Base-by-base conservation (phyloP, 2,797 vertebrate species). In the Luscinia luscinia region DNA sequence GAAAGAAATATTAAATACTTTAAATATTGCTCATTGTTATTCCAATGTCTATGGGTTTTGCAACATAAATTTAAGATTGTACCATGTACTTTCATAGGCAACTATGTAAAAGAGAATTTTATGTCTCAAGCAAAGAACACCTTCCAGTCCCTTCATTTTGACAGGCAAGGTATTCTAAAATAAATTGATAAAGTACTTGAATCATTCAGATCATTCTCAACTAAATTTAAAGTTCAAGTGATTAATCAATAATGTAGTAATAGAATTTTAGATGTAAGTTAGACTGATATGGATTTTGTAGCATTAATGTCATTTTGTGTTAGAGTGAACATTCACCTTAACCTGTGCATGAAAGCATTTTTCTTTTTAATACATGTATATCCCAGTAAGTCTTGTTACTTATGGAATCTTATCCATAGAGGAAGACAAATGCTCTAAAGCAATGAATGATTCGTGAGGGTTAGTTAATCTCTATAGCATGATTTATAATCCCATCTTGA, bases 181-280 rank as follows among this genome's bases (percentile, higher is more conserved):
- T 94, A 94, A 97, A 97, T 97, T 93, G 94, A 95, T 89, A 90
- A 92, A 94, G 74, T 95, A 95, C 57, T 93, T 40, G 45, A 91
- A 93, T 89, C 77, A 89, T 89, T 96, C 89, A 96, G 92, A 91
- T 91, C 27, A 79, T 95, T 96, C 84, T 94, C 84, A 86, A 95
- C 83, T 92, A 97, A 96, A 97, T 97, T 94, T 96, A 93, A 98
- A 97, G 87, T 95, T 86, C 77, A 97, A 97, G 89, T 76, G 96
- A 97, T 97, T 97, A 97, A 97, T 98, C 96, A 97, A 97, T 97
- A 97, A 97, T 94, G 74, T 93, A 74, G 77, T 97, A 97, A 97
- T 97, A 82, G 95, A 96, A 97, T 97, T 98, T 97, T 96, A 95
- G 72, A 96, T 95, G 94, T 83, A 82, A 70, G 52, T 23, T 54